Evolutionary conservation across 1,140 invertebrate species (phyloP).

Genomic region (Pemphigus obesinymphae): DNA sequence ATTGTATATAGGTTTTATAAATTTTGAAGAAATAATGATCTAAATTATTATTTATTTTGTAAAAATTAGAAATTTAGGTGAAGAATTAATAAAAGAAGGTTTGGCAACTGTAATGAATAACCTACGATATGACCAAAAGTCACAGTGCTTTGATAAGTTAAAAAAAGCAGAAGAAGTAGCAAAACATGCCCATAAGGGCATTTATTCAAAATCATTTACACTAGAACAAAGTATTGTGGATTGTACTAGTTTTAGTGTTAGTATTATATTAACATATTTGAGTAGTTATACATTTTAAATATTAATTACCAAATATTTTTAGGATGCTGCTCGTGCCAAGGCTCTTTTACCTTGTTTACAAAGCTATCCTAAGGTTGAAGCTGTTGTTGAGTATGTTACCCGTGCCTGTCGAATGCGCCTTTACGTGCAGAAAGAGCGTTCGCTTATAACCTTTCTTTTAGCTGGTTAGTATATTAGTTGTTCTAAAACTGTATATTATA

Average conservation of each 20-base stretch:
- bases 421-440: constrained; percentile 91
- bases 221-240: constrained; percentile 35
- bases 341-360: constrained; percentile 40
- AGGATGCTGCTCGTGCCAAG: constrained; percentile 41
- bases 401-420: constrained; percentile 66
- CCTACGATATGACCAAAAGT: constrained; percentile 90
- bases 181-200: constrained; percentile 58
- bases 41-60: background rate
- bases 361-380: constrained; percentile 61
- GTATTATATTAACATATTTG: background rate
- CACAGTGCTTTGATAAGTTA: constrained; percentile 89
- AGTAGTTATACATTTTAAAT: background rate
- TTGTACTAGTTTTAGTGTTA: constrained; percentile 36
- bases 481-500: no score
- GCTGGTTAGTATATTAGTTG: constrained; percentile 57
- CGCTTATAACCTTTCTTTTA: constrained; percentile 89
- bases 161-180: constrained; percentile 90
- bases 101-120: constrained; percentile 88
- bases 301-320: background rate
- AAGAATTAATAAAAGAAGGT: constrained; percentile 88
- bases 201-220: constrained; percentile 32
- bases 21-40: no score
- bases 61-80: constrained; percentile 84
- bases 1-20: no score
- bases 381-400: constrained; percentile 47